Conservation (phyloP, 2,888 invertebrate species). For the Drosophila meridionalis region DNA sequence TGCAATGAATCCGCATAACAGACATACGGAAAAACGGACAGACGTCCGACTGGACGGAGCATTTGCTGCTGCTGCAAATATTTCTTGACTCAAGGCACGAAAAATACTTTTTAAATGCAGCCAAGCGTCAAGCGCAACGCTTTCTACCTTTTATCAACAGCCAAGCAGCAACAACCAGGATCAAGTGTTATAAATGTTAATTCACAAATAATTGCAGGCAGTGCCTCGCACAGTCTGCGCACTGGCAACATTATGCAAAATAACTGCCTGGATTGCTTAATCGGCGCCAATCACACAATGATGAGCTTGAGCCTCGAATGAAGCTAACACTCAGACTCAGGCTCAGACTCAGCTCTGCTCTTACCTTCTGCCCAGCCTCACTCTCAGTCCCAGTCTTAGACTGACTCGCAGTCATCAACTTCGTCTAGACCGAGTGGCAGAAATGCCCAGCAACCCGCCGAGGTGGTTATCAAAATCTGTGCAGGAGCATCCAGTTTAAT, state of each 20-base stretch:
- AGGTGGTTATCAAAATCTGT: slow-evolving; percentile 43
- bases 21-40: slow-evolving; percentile 66
- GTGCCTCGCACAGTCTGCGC: slow-evolving; percentile 9
- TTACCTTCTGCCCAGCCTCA: not conserved
- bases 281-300: slow-evolving; percentile 72
- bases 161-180: slow-evolving; percentile 45
- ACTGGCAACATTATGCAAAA: slow-evolving; percentile 45
- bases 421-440: slow-evolving; percentile 49
- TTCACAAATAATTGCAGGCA: slow-evolving; percentile 80
- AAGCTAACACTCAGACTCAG: slow-evolving; percentile 17
- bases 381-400: not conserved
- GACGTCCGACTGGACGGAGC: slow-evolving; percentile 49
- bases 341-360: not conserved
- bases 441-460: slow-evolving; percentile 9
- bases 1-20: slow-evolving; percentile 80
- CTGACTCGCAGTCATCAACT: slow-evolving; percentile 4
- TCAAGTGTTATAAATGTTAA: slow-evolving; percentile 82
- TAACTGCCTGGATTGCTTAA: slow-evolving; percentile 63
- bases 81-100: slow-evolving; percentile 62
- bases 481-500: slow-evolving; percentile 67
- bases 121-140: slow-evolving; percentile 69
- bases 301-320: slow-evolving; percentile 30
- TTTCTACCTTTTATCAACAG: slow-evolving; percentile 40
- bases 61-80: slow-evolving; percentile 43
- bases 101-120: slow-evolving; percentile 77